These are phyloP conservation scores for Drosophila persimilis DNA, from an alignment of 1,140 invertebrate species.

Conservation along the genomic window DNA sequence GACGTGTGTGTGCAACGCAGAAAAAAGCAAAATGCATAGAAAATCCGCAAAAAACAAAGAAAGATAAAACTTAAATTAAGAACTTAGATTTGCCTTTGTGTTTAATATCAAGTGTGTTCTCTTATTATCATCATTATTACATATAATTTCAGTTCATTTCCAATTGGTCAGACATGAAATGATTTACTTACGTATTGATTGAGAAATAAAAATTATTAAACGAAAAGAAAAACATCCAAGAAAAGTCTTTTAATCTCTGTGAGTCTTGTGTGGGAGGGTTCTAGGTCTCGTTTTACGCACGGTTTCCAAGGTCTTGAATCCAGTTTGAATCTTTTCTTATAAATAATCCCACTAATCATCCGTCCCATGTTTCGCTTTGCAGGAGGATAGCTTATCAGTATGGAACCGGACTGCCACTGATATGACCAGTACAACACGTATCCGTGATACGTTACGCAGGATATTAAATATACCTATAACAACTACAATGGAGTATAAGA, in stretches of 20 bases:
- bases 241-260: not conserved
- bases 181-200: constrained; percentile 79
- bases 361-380: constrained; percentile 31
- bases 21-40: constrained; percentile 37
- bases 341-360: not conserved
- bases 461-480: constrained; percentile 96
- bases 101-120: constrained; percentile 62
- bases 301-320: constrained; percentile 44
- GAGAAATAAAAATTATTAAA: constrained; percentile 82
- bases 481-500: constrained; percentile 98
- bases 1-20: constrained; percentile 15
- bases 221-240: constrained; percentile 42
- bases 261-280: not conserved
- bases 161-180: constrained; percentile 73
- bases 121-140: constrained; percentile 48
- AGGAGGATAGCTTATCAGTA: constrained; percentile 98
- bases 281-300: constrained; percentile 2
- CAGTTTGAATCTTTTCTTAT: not conserved
- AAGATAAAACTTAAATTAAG: constrained; percentile 60
- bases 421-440: constrained; percentile 92
- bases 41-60: constrained; percentile 30
- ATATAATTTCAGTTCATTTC: constrained; percentile 55
- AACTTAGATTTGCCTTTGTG: constrained; percentile 70
- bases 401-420: constrained; percentile 98
- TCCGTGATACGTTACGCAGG: constrained; percentile 96